Base-by-base conservation (phyloP, 2,888 invertebrate species). In the Thymelicus sylvestris region DNA sequence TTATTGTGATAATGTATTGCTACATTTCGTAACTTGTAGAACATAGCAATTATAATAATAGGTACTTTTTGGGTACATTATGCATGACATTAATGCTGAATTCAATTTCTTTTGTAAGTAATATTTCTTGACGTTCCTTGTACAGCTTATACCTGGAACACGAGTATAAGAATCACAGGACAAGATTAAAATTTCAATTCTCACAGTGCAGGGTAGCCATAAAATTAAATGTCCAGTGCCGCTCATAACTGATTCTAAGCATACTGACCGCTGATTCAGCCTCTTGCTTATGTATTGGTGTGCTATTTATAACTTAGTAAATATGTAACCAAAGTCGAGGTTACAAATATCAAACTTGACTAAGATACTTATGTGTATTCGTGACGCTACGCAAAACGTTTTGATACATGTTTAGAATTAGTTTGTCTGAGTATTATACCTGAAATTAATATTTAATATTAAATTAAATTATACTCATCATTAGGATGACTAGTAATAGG, bases 271-370 rank as follows among this genome's bases (percentile, higher is more conserved):
- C 79, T 83, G 80, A 84, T 80, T 85, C 80, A 83, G 79, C 75
- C 76, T 79, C 76, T 76, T 78, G 77, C 78, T 80, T 81, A 80
- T 80, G 79, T 82, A 84, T 84, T 85, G 79, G 81, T 78, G 81
- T 80, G 78, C 84, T 89, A 89, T 87, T 84, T 82, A 86, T 89
- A 88, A 80, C 85, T 86, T 79, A 60, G 86, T 81, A 87, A 88
- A 88, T 87, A 88, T 86, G 82, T 87, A 85, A 81, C 85, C 81
- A 82, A 88, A 86, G 83, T 83, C 88, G 87, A 88, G 88, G 88
- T 82, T 87, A 84, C 82, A 86, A 84, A 82, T 85, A 85, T 86
- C 85, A 74, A 83, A 85, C 84, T 82, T 82, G 79, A 85, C 82
- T 82, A 77, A 74, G 72, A 59, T 66, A 52, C 57, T 67, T 61